Base-by-base conservation (phyloP, 2,113 vertebrate species). In the Dicerorhinus sumatrensis region DNA sequence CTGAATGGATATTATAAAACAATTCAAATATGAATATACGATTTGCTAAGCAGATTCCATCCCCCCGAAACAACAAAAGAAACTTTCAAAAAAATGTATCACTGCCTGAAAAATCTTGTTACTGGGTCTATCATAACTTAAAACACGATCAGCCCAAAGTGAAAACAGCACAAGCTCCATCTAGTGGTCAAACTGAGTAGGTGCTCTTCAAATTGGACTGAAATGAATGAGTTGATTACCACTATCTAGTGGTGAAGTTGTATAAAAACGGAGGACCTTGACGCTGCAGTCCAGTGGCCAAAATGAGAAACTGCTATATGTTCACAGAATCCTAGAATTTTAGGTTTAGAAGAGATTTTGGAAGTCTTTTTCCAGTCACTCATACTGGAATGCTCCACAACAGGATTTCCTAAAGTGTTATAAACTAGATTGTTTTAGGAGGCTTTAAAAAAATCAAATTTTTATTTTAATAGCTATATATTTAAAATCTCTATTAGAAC, bases 81-180 rank as follows among this genome's bases (percentile, higher is more conserved):
- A 69, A 20, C 1, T 33, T 75, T 58, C 5, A 17, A 10, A 46
- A 23, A 94, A 51, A 56, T 76, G 2, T 77, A 17, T 60, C 18
- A 29, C n/a, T 77, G 3, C 3, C n/a, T 86, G 56, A 42, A 89
- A 96, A 97, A 94, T 95, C n/a, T 95, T 94, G 8, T 97, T 51
- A 48, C 65, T 97, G 46, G 14, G 14, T 89, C 20, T 95, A 63
- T 92, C 96, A 87, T 29, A 73, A 82, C 14, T 48, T 46, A 81
- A 36, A 63, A 36, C 51, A 80, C 80, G 54, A 9, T 2, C 46
- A 79, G 70, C 36, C 42, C 48, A 70, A 95, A 36, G 69, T 89
- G 70, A 95, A 96, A 96, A 92, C 65, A 95, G 46, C 95, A 92
- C 89, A 96, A 51, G 33, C 96, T 67, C 97, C 98, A 97, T 96